Evolutionary conservation across 2,113 vertebrate genomes (phyloP), one percentile per base, ranked within the genome.

Genomic region (Triplophysa tibetana): DNA sequence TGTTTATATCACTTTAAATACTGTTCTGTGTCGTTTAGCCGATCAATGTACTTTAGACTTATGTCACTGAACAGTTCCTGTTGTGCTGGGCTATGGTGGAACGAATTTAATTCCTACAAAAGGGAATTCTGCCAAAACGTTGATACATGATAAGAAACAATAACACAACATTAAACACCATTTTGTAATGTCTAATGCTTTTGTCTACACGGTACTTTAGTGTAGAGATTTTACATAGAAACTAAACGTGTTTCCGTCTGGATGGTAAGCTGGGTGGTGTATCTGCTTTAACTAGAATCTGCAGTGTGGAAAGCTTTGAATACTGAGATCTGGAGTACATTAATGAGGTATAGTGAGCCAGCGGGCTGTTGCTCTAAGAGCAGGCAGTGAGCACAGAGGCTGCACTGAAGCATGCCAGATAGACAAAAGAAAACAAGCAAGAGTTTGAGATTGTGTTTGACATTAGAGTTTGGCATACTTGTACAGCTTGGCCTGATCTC

Each of bases 291-390:
- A 29, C 68, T 33, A 56, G 19, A 11, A 56, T 5, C 29, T 33
- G 16, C 24, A 33, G 70, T n/a, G 38, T 8, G 29, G 10, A 26
- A 26, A 69, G 66, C n/a, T 70, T 26, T 24, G 41, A 70, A 69
- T 70, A 50, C 66, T 62, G 66, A 70, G 54, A 48, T 26, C 58
- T 17, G 10, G 77, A 70, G 77, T 61, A 54, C 54, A 61, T 74
- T 74, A 74, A 74, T 74, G 70, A 74, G 56, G 70, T 17, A 24
- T 43, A 74, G 56, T 19, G 56, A 61, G 56, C 70, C 54, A 60
- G 29, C 16, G 56, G 56, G n/a, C 54, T 45, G 54, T 43, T 60
- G 33, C 33, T 61, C 33, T 74, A 13, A 74, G n/a, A 41, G 33
- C 33, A 73, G 70, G 33, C 52, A 24, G 70, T 33, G 52, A 33